Evolutionary conservation across 2,888 invertebrate genomes (phyloP), one percentile per base, ranked within the genome.

Genomic region (Chloroclystis v-ata): DNA sequence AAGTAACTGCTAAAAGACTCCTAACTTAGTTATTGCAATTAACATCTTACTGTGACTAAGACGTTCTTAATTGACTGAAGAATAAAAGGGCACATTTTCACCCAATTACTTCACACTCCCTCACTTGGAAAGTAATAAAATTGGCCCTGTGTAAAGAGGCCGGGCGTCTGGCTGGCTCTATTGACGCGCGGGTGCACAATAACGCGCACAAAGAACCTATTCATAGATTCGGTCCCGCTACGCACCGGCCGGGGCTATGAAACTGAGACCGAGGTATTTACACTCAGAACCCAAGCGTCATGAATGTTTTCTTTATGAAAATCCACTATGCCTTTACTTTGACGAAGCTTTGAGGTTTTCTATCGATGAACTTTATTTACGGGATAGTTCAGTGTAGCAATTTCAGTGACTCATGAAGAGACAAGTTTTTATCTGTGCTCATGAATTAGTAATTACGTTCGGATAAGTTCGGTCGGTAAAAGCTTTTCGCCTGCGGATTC

Each of bases 111-210:
- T 38, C 12, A 45, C 45, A 45, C 49, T 49, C 29, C 37, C 39
- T 37, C 38, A 29, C 30, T 43, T 37, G 39, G 42, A 43, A 35
- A 50, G 46, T 50, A 65, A 69, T 66, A 65, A 65, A 63, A 67
- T 65, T 60, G 62, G 61, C 57, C 53, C 47, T 55, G 57, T 62
- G 60, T 57, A 65, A 67, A 67, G 64, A 65, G 65, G 56, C 60
- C 60, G 53, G 51, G 49, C 56, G 49, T 59, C 48, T 47, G 49
- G 58, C 43, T n/a, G n/a, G n/a, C 59, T 66, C 58, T 53, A 68
- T 70, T 72, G 63, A 67, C 63, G 67, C 59, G 58, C 43, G 56
- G 59, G 44, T 47, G 62, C 63, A 74, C 73, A 78, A 75, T 75
- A 61, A 67, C 59, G 56, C 55, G 60, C 62, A 67, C 69, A 72